Percentiles rank a stretch among this genome's conserved stretches.
phyloP scores from a whole-genome alignment of 1,140 invertebrate genomes.

The Drosophila nasuta region DNA sequence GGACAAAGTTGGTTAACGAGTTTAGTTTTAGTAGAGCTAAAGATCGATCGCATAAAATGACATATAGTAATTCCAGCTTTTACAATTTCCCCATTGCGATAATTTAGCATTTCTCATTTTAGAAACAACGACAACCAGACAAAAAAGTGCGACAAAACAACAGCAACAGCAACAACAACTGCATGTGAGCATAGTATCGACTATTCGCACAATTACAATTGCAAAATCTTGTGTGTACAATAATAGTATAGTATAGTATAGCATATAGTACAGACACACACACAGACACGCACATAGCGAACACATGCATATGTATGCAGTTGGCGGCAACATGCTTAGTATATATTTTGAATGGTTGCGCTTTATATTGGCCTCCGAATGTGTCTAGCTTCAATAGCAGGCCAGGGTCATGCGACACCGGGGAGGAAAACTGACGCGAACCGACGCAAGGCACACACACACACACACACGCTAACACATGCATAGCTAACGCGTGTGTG shows the following conservation, averaged over 20 bases:
- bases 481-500: slow-evolving; percentile 27
- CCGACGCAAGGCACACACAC: slow-evolving; percentile 57
- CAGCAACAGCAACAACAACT: slow-evolving; percentile 15
- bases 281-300: background rate
- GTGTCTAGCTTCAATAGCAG: slow-evolving; percentile 84
- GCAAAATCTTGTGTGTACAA: slow-evolving; percentile 8
- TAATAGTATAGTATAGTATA: background rate
- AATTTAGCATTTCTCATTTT: slow-evolving; percentile 35
- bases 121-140: slow-evolving; percentile 16
- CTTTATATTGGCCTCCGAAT: slow-evolving; percentile 81
- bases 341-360: slow-evolving; percentile 82
- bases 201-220: slow-evolving; percentile 20
- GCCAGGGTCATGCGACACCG: slow-evolving; percentile 83
- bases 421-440: slow-evolving; percentile 80
- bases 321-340: slow-evolving; percentile 60
- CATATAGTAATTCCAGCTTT: slow-evolving; percentile 24
- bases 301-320: slow-evolving; percentile 2
- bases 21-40: background rate
- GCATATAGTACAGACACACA: slow-evolving; percentile 8
- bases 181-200: slow-evolving; percentile 16
- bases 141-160: slow-evolving; percentile 1
- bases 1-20: too few relatives aligned
- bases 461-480: slow-evolving; percentile 14
- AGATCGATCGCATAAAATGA: background rate
- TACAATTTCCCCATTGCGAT: slow-evolving; percentile 1